Conservation (phyloP, 1,140 invertebrate species). For the Nephotettix cincticeps region DNA sequence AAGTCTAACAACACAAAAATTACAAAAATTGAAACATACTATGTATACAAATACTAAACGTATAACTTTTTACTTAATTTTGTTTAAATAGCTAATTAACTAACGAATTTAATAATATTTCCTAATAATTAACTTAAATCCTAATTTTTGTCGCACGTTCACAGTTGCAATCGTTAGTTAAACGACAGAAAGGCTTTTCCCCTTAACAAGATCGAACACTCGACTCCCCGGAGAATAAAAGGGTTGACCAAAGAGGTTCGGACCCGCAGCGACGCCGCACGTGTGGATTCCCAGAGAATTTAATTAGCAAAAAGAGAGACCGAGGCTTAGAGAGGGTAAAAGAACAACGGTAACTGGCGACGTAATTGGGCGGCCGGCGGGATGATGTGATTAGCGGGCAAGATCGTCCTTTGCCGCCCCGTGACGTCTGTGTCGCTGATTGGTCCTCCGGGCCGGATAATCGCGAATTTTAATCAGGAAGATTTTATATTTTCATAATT, state of each 20-base stretch:
- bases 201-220: not conserved
- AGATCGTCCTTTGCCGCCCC: too few relatives aligned
- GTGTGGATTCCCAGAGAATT: constrained; percentile 4
- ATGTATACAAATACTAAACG: too few relatives aligned
- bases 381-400: not conserved
- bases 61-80: too few relatives aligned
- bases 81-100: too few relatives aligned
- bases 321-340: not conserved
- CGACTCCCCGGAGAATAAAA: not conserved
- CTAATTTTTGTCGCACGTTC: not conserved
- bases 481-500: too few relatives aligned
- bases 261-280: not conserved
- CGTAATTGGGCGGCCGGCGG: not conserved
- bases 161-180: not conserved
- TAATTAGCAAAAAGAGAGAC: constrained; percentile 4
- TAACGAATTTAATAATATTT: not conserved
- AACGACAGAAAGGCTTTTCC: not conserved
- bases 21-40: too few relatives aligned
- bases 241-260: not conserved
- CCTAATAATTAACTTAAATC: not conserved
- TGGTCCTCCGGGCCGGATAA: too few relatives aligned
- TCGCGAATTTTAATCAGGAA: too few relatives aligned
- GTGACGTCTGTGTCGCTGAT: too few relatives aligned
- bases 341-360: not conserved
- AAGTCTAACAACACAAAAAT: too few relatives aligned